A percentile compares a stretch with the other conserved stretches of the same genome.
phyloP scores from a whole-genome alignment of 2,888 invertebrate genomes.

The Ophion ventricosus region DNA sequence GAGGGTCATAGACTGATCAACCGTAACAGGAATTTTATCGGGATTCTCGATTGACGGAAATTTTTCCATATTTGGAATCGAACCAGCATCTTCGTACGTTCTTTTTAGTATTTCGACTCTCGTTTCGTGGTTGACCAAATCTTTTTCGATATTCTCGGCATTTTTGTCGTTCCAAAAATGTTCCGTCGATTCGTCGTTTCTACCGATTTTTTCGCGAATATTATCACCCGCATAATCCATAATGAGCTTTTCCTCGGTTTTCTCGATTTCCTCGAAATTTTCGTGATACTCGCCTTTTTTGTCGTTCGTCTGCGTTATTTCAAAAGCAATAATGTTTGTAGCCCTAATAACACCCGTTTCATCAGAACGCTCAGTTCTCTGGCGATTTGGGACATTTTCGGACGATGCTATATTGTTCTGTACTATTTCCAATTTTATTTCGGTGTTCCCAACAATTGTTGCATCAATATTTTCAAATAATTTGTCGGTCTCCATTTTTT shows the following conservation, averaged over 20 bases:
- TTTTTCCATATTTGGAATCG: neutral
- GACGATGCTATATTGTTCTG: neutral
- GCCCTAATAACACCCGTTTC: neutral
- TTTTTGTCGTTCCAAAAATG: neutral
- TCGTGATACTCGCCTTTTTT: neutral
- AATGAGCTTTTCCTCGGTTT: neutral
- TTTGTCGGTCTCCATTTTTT: neutral
- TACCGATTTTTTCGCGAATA: neutral
- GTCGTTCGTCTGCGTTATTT: neutral
- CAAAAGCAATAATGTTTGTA: neutral
- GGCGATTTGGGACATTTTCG: neutral
- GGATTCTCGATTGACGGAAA: neutral
- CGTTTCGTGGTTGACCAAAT: neutral
- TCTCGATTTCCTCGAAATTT: conserved; percentile 4
- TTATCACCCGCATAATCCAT: neutral
- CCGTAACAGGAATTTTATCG: neutral
- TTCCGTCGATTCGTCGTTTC: neutral
- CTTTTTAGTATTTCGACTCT: neutral
- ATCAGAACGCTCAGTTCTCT: neutral
- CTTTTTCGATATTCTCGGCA: neutral
- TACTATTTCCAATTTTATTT: neutral
- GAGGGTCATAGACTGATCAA: neutral
- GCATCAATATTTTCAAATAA: neutral
- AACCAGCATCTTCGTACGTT: neutral
- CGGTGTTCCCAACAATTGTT: neutral